Evolutionary conservation across 2,888 invertebrate species (phyloP), one percentile per base, ranked within the genome.

Genomic region (Mythimna pallens): DNA sequence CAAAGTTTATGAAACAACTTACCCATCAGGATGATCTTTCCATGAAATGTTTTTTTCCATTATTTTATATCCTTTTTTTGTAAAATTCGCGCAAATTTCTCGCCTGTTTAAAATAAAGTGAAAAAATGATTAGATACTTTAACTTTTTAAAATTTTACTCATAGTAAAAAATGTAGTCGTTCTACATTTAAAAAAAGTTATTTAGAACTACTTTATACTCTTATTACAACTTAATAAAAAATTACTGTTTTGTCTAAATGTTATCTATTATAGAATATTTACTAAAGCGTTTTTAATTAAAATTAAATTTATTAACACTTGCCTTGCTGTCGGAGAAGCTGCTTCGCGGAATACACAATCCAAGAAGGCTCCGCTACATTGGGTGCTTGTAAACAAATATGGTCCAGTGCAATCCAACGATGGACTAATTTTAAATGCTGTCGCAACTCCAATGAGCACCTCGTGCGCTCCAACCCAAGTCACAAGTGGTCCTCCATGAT

Each of bases 401-500:
- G 93, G 93, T 0, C 92, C 92, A 3, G 67, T 71, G 73, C 93
- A 93, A 9, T 74, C 62, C 0, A 22, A 25, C 0, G 30, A 17
- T 2, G 70, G 67, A 20, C 67, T 76, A 0, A 93, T 77, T 14
- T 85, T 85, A 80, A 89, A 93, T 9, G 91, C 89, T 0, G 93
- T 90, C 0, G 92, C 92, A 3, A 93, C 88, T 0, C 93, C 93
- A 0, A 93, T 89, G 0, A 93, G 81, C 0, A 84, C 76, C 73
- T 91, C 89, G 2, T 78, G 78, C 0, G 80, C 65, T 0, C 90
- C 90, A 1, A 89, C 73, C 91, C 91, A 92, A 0, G 90, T 87
- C 0, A 93, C 86, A 0, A 93, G 80, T 0, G 93, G 93, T 0
- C 92, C 92, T 0, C 93, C 93, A 65, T 93, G 93, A 76, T 93